These are phyloP conservation scores for Microcebus ravelobensis DNA, from an alignment of 2,113 vertebrate genomes.

Conservation along the genomic window DNA sequence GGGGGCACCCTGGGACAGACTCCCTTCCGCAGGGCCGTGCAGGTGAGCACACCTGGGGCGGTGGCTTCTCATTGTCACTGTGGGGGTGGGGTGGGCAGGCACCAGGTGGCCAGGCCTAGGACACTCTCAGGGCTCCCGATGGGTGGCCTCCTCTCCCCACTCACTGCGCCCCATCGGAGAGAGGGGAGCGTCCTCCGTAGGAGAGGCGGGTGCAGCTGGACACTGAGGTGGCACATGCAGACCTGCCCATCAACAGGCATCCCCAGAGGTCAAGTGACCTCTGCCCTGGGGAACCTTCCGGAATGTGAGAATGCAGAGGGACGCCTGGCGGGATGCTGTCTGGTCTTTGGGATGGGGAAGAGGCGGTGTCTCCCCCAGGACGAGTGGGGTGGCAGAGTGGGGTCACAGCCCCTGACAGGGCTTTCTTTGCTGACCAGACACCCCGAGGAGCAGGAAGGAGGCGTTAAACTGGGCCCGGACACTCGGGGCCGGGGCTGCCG, in stretches of 20 bases:
- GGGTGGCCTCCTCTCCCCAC: not conserved
- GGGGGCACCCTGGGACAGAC: fast-evolving
- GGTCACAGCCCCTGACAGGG: not conserved
- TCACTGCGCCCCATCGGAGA: not conserved
- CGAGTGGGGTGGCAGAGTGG: too few relatives aligned
- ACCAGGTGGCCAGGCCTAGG: not conserved
- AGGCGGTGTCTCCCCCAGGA: fast-evolving
- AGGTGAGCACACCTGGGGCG: not conserved
- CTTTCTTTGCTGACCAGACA: not conserved
- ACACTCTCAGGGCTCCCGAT: not conserved
- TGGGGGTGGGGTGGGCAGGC: not conserved
- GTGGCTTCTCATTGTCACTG: too few relatives aligned
- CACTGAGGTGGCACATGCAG: not conserved
- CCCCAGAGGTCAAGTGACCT: not conserved
- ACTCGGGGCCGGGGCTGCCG: not conserved
- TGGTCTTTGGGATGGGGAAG: not conserved
- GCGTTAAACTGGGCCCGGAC: not conserved
- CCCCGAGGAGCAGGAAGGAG: fast-evolving
- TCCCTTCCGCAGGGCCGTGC: not conserved
- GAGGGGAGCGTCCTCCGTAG: fast-evolving
- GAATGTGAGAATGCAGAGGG: not conserved
- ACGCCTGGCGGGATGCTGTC: not conserved
- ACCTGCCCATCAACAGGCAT: not conserved
- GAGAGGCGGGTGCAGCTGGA: fast-evolving
- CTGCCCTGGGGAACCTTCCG: not conserved